phyloP scores from a whole-genome alignment of 2,797 vertebrate species.

The Gymnopithys bicolor region DNA sequence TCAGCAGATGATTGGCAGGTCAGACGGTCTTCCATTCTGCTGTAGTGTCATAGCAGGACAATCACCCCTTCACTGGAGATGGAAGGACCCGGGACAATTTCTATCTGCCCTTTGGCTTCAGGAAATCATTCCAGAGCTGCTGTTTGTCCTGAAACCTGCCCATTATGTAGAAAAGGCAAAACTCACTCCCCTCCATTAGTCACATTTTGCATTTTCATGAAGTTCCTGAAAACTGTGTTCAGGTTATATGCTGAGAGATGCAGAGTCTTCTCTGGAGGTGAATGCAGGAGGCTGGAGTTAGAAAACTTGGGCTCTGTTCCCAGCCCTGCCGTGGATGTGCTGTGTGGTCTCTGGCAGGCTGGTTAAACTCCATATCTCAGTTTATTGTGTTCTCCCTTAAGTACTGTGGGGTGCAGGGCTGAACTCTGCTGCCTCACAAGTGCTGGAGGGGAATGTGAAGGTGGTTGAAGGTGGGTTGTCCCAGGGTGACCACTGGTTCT shows the following conservation, averaged over 20 bases:
- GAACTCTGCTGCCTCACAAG: neutral
- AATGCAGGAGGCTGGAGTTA: neutral
- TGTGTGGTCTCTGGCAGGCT: neutral
- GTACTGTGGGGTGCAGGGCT: neutral
- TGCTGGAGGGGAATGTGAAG: neutral
- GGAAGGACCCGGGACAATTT: neutral
- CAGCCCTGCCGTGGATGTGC: neutral
- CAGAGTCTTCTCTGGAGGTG: neutral
- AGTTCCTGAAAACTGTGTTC: neutral
- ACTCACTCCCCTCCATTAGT: accelerated
- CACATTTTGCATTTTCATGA: neutral
- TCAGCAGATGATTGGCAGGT: neutral
- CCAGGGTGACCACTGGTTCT: neutral
- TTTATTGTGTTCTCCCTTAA: neutral
- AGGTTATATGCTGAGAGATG: neutral
- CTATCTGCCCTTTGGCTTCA: neutral
- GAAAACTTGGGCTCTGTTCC: neutral
- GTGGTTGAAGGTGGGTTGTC: neutral
- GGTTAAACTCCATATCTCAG: neutral
- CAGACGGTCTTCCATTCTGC: neutral
- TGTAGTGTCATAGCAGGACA: neutral
- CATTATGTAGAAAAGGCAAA: neutral
- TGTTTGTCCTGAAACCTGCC: neutral
- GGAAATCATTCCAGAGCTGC: neutral
- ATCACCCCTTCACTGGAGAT: neutral